phyloP scores from a whole-genome alignment of 2,113 vertebrate species.

The Herpetotheres cachinnans region DNA sequence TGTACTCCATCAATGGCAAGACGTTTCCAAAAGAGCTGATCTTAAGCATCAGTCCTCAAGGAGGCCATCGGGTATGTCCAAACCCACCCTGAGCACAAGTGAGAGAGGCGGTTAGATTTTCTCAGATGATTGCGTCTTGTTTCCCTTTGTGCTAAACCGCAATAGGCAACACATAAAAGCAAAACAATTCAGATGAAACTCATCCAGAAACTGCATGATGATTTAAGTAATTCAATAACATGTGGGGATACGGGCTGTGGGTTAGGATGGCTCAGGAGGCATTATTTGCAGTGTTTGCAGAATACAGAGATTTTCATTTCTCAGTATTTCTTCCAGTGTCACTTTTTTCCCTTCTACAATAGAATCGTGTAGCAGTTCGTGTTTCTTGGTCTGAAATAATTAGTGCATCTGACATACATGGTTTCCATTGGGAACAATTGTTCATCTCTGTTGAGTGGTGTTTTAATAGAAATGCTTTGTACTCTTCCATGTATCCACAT shows the following conservation, averaged over 20 bases:
- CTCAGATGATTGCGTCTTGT: background rate
- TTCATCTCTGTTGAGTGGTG: background rate
- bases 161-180: background rate
- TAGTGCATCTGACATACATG: background rate
- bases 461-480: background rate
- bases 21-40: background rate
- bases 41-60: background rate
- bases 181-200: background rate
- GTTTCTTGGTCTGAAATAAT: background rate
- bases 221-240: background rate
- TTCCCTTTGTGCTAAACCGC: background rate
- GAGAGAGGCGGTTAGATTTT: background rate
- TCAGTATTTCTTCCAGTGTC: background rate
- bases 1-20: background rate
- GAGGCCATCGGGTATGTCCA: background rate
- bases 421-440: background rate
- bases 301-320: background rate
- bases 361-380: background rate
- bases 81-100: background rate
- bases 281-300: background rate
- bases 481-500: background rate
- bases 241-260: rapidly evolving
- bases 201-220: background rate
- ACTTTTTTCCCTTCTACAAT: rapidly evolving
- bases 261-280: background rate